Evolutionary conservation across 2,113 vertebrate genomes (phyloP).

Genomic region (Protomyctophum bolini): DNA sequence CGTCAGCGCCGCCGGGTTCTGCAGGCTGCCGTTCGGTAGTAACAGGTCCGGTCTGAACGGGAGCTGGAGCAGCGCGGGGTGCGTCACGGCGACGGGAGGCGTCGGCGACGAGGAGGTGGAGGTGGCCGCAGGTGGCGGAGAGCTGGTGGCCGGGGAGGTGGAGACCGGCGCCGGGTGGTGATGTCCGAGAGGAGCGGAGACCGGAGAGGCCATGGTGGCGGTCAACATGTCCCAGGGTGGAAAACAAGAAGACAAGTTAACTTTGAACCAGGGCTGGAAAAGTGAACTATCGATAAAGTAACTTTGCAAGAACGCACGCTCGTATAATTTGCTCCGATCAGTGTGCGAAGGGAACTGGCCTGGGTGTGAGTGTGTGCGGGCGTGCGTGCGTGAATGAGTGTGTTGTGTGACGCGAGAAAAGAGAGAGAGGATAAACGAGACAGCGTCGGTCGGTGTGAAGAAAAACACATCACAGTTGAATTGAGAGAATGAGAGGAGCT

Average conservation of each 20-base stretch:
- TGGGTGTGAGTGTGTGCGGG: background rate
- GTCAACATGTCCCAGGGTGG: slow-evolving; percentile 61
- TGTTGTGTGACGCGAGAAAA: background rate
- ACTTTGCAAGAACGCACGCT: background rate
- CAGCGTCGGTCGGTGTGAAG: slow-evolving; percentile 26
- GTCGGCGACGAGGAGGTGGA: slow-evolving; percentile 73
- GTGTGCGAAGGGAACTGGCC: background rate
- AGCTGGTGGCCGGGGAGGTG: slow-evolving; percentile 84
- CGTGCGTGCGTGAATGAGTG: slow-evolving; percentile 37
- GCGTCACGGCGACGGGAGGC: slow-evolving; percentile 64
- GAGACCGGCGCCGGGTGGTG: slow-evolving; percentile 86
- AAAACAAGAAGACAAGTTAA: slow-evolving; percentile 57
- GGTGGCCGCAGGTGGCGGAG: slow-evolving; percentile 76
- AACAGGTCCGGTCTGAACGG: slow-evolving; percentile 86
- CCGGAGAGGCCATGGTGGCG: slow-evolving; percentile 87
- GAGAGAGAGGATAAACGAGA: slow-evolving; percentile 38
- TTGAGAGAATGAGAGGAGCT: slow-evolving; percentile 67
- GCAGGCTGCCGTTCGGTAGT: slow-evolving; percentile 64
- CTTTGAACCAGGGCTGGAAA: slow-evolving; percentile 12
- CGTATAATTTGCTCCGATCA: background rate
- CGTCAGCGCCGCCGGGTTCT: too few species aligned
- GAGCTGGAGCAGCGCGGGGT: slow-evolving; percentile 77
- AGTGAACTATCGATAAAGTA: background rate
- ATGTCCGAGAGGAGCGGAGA: slow-evolving; percentile 82
- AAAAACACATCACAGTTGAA: slow-evolving; percentile 69